Evolutionary conservation across 1,140 invertebrate genomes (phyloP), one percentile per base, ranked within the genome.

Genomic region (Saxidomus purpurata): DNA sequence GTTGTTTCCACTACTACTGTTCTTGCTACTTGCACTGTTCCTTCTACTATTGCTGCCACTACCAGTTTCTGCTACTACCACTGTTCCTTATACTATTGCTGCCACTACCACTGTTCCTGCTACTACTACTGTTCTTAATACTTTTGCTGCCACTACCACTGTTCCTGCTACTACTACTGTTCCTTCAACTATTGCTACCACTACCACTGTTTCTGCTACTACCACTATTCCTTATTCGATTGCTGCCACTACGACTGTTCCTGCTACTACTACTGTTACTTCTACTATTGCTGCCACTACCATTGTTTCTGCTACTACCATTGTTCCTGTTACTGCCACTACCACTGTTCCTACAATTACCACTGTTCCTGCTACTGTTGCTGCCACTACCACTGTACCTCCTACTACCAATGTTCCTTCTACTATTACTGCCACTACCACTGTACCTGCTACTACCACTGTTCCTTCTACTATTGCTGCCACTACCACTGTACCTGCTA

Each of bases 101-200:
- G 81, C 86, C 61, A 84, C 76, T 88, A 84, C 86, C 84, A 88
- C 86, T 84, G 84, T 49, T 88, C 85, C 86, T 87, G 61, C 86
- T 84, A 88, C 77, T 88, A 83, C 86, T 88, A 83, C 52, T 82
- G 25, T 52, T 82, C 25, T 77, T 88, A 67, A 40, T 88, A 55
- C 76, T 40, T 61, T 43, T 83, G 38, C 52, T 63, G 81, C 49
- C 2, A 81, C 76, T 88, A 59, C 40, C 84, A 84, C 86, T 88
- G 38, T 31, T 83, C 6, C 77, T 55, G 55, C 69, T 77, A 79
- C 71, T 79, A 87, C 40, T 87, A 0, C 69, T 79, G 0, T 9
- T n/a, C n/a, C n/a, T n/a, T n/a, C n/a, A n/a, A n/a, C n/a, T n/a
- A n/a, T n/a, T n/a, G n/a, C n/a, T n/a, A n/a, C n/a, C n/a, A n/a